These are phyloP conservation scores for Periplaneta americana DNA, from an alignment of 1,140 invertebrate species.

Conservation along the genomic window DNA sequence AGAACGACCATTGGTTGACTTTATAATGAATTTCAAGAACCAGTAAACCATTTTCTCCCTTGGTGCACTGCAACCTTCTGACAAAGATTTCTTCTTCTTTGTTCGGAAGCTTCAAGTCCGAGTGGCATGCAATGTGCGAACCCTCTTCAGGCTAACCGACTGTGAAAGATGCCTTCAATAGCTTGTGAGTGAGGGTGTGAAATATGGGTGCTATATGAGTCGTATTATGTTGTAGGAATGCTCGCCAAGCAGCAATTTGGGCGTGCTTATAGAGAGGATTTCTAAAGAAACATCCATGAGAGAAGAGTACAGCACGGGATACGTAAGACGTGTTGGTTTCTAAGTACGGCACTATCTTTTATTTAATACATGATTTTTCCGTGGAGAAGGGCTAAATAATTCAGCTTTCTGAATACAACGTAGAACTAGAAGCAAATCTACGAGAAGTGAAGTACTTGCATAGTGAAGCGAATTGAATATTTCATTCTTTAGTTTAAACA, in stretches of 20 bases:
- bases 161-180: neutral
- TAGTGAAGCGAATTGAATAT: no score
- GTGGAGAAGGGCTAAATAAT: no score
- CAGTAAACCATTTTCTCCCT: neutral
- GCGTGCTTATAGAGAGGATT: neutral
- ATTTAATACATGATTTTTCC: no score
- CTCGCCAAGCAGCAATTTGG: neutral
- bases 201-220: neutral
- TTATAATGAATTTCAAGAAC: neutral
- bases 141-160: neutral
- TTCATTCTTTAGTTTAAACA: no score
- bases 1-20: neutral
- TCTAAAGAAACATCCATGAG: neutral
- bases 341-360: no score
- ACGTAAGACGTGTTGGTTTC: no score
- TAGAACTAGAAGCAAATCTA: no score
- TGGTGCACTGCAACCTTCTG: neutral
- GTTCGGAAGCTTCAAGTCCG: neutral
- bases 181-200: neutral
- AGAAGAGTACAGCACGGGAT: no score
- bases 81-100: neutral
- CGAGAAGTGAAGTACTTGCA: no score
- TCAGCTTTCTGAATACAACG: no score
- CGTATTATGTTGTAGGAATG: neutral
- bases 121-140: neutral